A percentile compares a stretch with the other conserved stretches of the same genome.
Evolutionary conservation across 2,888 invertebrate species (phyloP).

Genomic region (Scaptodrosophila latifasciaeformis): DNA sequence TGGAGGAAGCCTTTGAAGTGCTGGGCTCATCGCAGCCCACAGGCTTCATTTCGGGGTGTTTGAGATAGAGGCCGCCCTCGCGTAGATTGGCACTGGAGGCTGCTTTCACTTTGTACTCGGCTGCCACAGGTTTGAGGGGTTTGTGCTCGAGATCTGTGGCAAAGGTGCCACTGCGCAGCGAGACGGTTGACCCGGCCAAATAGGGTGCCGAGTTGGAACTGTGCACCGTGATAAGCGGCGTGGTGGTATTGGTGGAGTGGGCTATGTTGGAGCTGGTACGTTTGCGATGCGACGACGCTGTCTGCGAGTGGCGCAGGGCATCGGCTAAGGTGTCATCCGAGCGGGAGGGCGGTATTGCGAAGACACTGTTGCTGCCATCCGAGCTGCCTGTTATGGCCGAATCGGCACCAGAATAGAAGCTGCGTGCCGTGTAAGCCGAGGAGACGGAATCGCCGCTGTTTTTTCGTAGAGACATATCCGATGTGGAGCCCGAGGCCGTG

Average conservation of each 20-base stretch:
- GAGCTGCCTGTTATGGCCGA: constrained; percentile 52
- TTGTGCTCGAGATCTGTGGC: constrained; percentile 55
- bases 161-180: constrained; percentile 44
- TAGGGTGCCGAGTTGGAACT: constrained; percentile 80
- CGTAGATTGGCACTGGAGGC: constrained; percentile 72
- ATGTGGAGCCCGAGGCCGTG: constrained; percentile 35
- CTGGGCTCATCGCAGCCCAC: constrained; percentile 53
- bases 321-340: constrained; percentile 85
- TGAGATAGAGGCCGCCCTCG: constrained; percentile 75
- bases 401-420: constrained; percentile 73
- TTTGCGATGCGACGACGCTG: constrained; percentile 77
- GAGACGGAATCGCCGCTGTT: constrained; percentile 77
- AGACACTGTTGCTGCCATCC: constrained; percentile 50
- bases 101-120: constrained; percentile 42
- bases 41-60: constrained; percentile 76
- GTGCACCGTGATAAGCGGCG: constrained; percentile 61
- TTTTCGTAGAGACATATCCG: constrained; percentile 76
- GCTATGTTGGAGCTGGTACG: constrained; percentile 77
- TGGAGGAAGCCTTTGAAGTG: constrained; percentile 58
- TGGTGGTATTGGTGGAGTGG: constrained; percentile 34
- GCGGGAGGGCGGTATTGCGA: constrained; percentile 83
- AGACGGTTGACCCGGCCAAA: constrained; percentile 71
- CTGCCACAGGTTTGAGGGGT: constrained; percentile 39
- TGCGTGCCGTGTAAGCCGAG: constrained; percentile 77
- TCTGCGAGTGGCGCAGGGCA: constrained; percentile 76